These are phyloP conservation scores for Chironomus riparius DNA, from an alignment of 2,888 invertebrate species.

Conservation along the genomic window DNA sequence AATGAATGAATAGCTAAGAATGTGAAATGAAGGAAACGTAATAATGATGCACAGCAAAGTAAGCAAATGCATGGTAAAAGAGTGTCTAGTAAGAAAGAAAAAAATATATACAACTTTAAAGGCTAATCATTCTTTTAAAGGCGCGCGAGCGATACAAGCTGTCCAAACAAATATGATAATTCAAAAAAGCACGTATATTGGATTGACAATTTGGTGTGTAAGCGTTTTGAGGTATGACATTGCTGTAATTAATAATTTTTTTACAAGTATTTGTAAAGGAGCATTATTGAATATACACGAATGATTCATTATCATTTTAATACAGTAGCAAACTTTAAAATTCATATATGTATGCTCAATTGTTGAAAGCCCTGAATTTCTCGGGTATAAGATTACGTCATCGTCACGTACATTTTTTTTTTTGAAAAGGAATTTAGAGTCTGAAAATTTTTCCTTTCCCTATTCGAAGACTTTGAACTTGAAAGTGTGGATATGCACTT, in stretches of 20 bases:
- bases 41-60: too few relatives aligned
- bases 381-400: conserved; percentile 17
- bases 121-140: neutral
- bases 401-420: neutral
- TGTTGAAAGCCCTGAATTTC: neutral
- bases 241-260: too few relatives aligned
- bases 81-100: neutral
- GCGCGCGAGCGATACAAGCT: neutral
- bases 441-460: neutral
- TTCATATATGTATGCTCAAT: neutral
- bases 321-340: neutral
- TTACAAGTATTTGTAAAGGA: neutral
- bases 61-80: neutral
- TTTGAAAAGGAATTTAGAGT: neutral
- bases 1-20: too few relatives aligned
- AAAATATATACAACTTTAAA: neutral
- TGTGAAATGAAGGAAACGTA: too few relatives aligned
- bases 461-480: neutral
- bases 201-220: too few relatives aligned
- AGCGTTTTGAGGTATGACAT: too few relatives aligned
- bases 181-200: neutral
- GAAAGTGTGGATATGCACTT: neutral
- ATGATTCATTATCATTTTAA: neutral
- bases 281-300: neutral
- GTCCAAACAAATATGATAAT: conserved; percentile 3